These are phyloP conservation scores for Malurus melanocephalus DNA, from an alignment of 2,113 vertebrate genomes.

Conservation along the genomic window DNA sequence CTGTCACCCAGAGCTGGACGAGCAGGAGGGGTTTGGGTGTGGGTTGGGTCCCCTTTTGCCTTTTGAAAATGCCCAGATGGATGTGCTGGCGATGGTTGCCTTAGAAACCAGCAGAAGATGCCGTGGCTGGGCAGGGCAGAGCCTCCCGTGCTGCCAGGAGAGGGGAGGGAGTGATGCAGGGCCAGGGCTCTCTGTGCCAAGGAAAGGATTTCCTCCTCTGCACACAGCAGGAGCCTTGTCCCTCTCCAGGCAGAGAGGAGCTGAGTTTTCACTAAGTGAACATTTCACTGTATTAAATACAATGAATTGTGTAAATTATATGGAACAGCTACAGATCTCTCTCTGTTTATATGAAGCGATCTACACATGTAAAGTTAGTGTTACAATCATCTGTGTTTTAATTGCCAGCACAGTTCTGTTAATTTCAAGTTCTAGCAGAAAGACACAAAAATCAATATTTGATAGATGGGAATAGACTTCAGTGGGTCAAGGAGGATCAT, in stretches of 20 bases:
- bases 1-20: not conserved
- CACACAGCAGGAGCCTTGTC: not conserved
- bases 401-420: conserved; percentile 18
- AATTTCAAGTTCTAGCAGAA: conserved; percentile 37
- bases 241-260: not conserved
- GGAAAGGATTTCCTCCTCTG: not conserved
- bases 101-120: conserved; percentile 49
- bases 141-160: not conserved
- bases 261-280: not conserved
- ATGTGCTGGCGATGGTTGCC: conserved; percentile 29
- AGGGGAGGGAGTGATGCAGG: not conserved
- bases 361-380: not conserved
- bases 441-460: conserved; percentile 30
- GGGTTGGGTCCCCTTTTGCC: not conserved
- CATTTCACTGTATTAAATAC: not conserved
- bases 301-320: not conserved
- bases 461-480: conserved; percentile 8
- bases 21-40: not conserved
- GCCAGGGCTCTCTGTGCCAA: too few species aligned
- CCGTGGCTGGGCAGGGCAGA: not conserved
- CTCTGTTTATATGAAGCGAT: not conserved
- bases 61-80: not conserved
- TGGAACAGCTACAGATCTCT: rapidly evolving
- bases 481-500: not conserved
- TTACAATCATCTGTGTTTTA: conserved; percentile 11